phyloP scores from a whole-genome alignment of 2,888 invertebrate genomes.

The Cyrtodaria siliqua region DNA sequence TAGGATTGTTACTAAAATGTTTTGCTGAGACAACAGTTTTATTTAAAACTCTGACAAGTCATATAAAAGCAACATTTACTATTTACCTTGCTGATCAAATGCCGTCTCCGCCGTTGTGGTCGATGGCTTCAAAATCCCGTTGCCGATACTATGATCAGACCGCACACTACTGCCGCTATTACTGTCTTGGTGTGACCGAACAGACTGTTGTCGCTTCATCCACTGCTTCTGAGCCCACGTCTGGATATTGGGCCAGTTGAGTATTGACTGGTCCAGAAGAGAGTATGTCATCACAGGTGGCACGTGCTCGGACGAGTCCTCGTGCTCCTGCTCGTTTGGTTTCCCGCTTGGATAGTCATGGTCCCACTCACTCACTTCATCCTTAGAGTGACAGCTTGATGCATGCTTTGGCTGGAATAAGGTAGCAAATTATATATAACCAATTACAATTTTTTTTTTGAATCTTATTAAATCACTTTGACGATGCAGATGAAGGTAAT shows the following conservation, averaged over 20 bases:
- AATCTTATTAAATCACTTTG: no score
- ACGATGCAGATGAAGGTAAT: no score
- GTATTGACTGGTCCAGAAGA: constrained; percentile 84
- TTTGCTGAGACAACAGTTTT: background rate
- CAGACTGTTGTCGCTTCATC: constrained; percentile 81
- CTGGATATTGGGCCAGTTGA: constrained; percentile 85
- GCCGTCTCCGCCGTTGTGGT: constrained; percentile 2
- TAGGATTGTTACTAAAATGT: background rate
- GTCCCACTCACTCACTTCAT: constrained; percentile 56
- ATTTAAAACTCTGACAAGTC: no score
- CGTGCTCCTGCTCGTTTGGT: constrained; percentile 70
- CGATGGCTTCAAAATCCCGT: constrained; percentile 8
- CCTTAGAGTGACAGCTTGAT: constrained; percentile 49
- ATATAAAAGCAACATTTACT: no score
- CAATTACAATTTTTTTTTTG: no score
- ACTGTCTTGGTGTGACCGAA: constrained; percentile 41
- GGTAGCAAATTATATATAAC: no score
- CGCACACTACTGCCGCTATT: constrained; percentile 74
- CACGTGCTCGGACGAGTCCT: constrained; percentile 68
- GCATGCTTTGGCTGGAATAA: constrained; percentile 61
- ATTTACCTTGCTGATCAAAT: constrained; percentile 15
- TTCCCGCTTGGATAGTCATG: constrained; percentile 69
- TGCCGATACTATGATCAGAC: constrained; percentile 29
- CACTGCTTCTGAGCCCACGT: constrained; percentile 85
- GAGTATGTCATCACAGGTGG: constrained; percentile 82